Conservation (phyloP, 1,140 invertebrate genomes). For the Drosophila pseudoananassae region DNA sequence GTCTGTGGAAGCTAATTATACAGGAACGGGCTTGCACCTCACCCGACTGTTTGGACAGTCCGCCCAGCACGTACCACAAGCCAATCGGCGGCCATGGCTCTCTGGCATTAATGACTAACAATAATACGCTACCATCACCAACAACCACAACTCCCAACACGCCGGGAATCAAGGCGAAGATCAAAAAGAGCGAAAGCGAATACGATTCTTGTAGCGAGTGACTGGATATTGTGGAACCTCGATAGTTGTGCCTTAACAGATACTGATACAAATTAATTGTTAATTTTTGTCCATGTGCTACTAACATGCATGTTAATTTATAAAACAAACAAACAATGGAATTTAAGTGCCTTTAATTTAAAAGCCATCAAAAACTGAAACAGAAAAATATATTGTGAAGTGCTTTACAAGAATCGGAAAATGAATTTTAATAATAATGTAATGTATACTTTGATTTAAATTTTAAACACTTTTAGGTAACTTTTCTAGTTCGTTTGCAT, state of each 20-base stretch:
- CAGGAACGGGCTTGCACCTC: constrained; percentile 70
- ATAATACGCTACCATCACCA: constrained; percentile 51
- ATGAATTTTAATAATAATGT: neutral
- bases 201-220: constrained; percentile 82
- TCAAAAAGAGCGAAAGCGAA: constrained; percentile 78
- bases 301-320: constrained; percentile 73
- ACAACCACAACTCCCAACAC: constrained; percentile 54
- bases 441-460: neutral
- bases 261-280: constrained; percentile 56
- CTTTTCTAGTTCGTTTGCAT: constrained; percentile 82
- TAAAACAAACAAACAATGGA: constrained; percentile 55
- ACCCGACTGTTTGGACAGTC: constrained; percentile 59
- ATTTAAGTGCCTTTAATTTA: constrained; percentile 74
- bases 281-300: constrained; percentile 62
- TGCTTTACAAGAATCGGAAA: constrained; percentile 30
- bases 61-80: constrained; percentile 50
- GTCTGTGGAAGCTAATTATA: constrained; percentile 77
- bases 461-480: constrained; percentile 32
- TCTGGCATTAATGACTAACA: constrained; percentile 43
- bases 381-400: constrained; percentile 49
- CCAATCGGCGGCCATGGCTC: constrained; percentile 36
- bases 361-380: constrained; percentile 51
- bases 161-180: constrained; percentile 52
- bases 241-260: constrained; percentile 36
- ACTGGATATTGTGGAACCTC: constrained; percentile 17